A percentile compares a stretch with the other conserved stretches of the same genome.
These are phyloP conservation scores for Ormyrus rosae DNA, from an alignment of 2,888 invertebrate genomes.

Conservation along the genomic window DNA sequence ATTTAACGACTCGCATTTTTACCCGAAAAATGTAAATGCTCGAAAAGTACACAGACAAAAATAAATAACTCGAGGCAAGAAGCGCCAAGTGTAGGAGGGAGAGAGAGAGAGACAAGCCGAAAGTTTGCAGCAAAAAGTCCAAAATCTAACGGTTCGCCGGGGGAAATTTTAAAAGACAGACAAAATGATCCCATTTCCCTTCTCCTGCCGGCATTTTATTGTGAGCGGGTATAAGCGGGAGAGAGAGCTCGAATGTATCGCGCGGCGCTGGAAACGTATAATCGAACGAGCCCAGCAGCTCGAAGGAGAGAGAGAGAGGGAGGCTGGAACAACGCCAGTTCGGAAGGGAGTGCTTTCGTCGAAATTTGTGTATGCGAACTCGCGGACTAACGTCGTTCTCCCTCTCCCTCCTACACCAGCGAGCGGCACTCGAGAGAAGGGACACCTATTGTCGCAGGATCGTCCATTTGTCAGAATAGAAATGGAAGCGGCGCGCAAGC, in stretches of 20 bases:
- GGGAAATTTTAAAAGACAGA: constrained; percentile 48
- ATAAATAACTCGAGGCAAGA: constrained; percentile 10
- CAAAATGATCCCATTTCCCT: constrained; percentile 51
- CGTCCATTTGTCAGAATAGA: constrained; percentile 64
- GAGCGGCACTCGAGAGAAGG: constrained; percentile 47
- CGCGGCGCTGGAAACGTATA: constrained; percentile 56
- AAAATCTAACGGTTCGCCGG: constrained; percentile 1
- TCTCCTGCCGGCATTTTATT: constrained; percentile 42
- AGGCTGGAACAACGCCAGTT: constrained; percentile 68
- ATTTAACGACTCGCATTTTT: background rate
- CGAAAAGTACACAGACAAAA: background rate
- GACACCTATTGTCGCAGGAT: constrained; percentile 66
- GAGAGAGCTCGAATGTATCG: background rate
- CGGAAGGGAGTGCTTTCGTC: constrained; percentile 67
- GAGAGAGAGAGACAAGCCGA: background rate
- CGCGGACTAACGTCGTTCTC: constrained; percentile 59
- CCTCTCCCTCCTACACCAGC: constrained; percentile 61
- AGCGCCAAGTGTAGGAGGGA: background rate
- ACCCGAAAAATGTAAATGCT: background rate
- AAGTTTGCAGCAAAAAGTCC: constrained; percentile 38
- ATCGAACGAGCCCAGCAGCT: constrained; percentile 61
- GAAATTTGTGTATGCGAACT: constrained; percentile 67
- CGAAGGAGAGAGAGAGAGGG: constrained; percentile 34
- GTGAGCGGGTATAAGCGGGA: constrained; percentile 44
- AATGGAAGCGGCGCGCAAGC: constrained; percentile 57